Evolutionary conservation across 2,797 vertebrate genomes (phyloP), one percentile per base, ranked within the genome.

Genomic region (Acanthiza pusilla): DNA sequence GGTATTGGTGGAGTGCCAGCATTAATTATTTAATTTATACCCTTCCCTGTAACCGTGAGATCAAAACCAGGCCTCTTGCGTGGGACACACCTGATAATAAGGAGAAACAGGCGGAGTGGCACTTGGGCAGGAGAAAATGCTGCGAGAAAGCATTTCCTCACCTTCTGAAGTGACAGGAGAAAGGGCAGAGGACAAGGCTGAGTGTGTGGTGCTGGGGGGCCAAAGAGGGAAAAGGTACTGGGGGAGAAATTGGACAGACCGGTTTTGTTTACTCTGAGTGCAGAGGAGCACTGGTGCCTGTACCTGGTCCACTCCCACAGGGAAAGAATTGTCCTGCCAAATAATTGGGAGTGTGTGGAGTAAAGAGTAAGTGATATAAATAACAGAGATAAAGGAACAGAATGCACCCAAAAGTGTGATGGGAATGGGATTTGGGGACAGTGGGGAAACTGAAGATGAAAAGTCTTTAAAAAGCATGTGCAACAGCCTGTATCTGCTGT

Each of bases 191-290:
- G 48, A 48, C 32, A 19, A 50, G 38, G 30, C 5, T 17, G 40
- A 19, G 55, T 0, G 0, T 38, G 53, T 13, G 13, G 22, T 34
- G 62, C 51, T 47, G 18, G 38, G 13, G 57, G 17, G 16, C 30
- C 66, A 13, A 57, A 21, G 0, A 13, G 30, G 43, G 27, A 14
- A 21, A 51, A 54, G 45, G 38, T 51, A 8, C 27, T 30, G 51
- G 43, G 55, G 34, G 16, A 65, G 58, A 34, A 66, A 32, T 57
- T 5, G 32, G 47, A 4, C 47, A 19, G 38, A 9, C 3, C 40
- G 2, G 17, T 51, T 38, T 6, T 51, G 43, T 78, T 87, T 67
- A 1, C 5, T 11, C 25, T 4, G 11, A 11, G 22, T 36, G 20
- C 70, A 36, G 47, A 65, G 63, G 7, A 48, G 40, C 23, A 14